Evolutionary conservation across 2,888 invertebrate species (phyloP), one percentile per base, ranked within the genome.

Genomic region (Eristalis pertinax): DNA sequence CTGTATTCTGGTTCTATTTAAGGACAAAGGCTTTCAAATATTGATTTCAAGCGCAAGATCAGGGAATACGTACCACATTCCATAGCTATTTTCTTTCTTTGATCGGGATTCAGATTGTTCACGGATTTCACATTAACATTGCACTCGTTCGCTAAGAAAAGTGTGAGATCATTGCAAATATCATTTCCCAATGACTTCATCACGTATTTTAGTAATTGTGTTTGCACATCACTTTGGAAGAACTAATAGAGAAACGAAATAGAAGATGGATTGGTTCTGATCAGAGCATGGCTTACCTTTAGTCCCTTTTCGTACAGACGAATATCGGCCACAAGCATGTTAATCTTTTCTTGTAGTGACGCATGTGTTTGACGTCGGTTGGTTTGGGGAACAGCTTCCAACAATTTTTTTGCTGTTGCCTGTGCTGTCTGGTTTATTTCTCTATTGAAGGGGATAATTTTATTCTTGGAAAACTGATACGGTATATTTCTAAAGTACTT

Each of bases 171-270:
- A 81, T 96, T 96, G 19, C 96, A 94, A 79, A 98, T 95, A 91
- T 99, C 98, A 35, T 96, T 95, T 64, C 97, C 97, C 64, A 97
- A 93, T 0, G 97, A 96, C 93, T 97, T 97, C 38, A 98, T 93
- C 62, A 99, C 93, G 93, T 98, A 98, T 92, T 97, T 98, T 0
- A 95, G 94, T 89, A 98, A 94, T 84, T 95, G 95, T 0, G 93
- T 88, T 92, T 97, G 97, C 29, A 95, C 94, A 83, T 95, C 95
- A 65, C 93, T 91, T 0, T 96, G 94, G 19, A 96, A 94, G 15
- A 94, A 91, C 91, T 94, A 32, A 84, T 74, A 72, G 41, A 11
- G 5, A 13, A 41, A 10, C 5, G 24, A 41, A 67, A 4, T 38
- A 5, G 19, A 67, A 2, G n/a, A 67, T 58, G 10, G 58, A 29